Base-by-base conservation (phyloP, 2,888 invertebrate genomes). In the Choristoneura rosaceana region DNA sequence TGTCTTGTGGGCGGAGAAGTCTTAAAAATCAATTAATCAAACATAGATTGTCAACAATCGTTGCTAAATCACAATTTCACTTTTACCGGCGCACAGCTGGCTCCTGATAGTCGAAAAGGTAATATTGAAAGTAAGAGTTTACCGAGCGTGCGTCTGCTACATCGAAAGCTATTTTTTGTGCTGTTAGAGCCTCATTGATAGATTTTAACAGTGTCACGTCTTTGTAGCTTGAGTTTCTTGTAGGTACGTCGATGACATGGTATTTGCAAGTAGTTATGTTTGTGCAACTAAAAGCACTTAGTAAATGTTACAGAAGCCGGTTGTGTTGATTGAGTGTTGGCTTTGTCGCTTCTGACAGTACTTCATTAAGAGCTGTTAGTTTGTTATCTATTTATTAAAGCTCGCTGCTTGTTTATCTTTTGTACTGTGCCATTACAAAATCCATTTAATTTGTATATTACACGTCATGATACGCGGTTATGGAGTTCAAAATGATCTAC, bases 11-110 rank as follows among this genome's bases (percentile, higher is more conserved):
- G 60, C 60, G 68, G 33, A 9, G 60, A 25, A 50, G 59, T 75
- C 76, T 74, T 41, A 2, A 76, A 80, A 81, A 80, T 81, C 76
- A 81, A 85, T 85, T 82, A 82, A 80, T 74, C 60, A 74, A 76
- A 80, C 78, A 78, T 71, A 71, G 63, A 63, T 64, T 76, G 76
- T 67, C 74, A 52, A 73, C 74, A 74, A 59, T 71, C 64, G 69
- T 43, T 65, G 73, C 73, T 77, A 79, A 80, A 80, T 78, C 75
- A 79, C 75, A 76, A 77, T 80, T 81, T 80, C 80, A 82, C 80
- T 82, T 80, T 80, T 75, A 75, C 71, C 63, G 25, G 38, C 68
- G 25, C 64, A 47, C 38, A 8, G 38, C 60, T 12, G 38, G 60
- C 34, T 3, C 15, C 60, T 60, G 34, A 60, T 60, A 55, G 55